Conservation (phyloP, 30 jellyfish, hydroid and myxozoan genomes). For the Euphysa ruthae region DNA sequence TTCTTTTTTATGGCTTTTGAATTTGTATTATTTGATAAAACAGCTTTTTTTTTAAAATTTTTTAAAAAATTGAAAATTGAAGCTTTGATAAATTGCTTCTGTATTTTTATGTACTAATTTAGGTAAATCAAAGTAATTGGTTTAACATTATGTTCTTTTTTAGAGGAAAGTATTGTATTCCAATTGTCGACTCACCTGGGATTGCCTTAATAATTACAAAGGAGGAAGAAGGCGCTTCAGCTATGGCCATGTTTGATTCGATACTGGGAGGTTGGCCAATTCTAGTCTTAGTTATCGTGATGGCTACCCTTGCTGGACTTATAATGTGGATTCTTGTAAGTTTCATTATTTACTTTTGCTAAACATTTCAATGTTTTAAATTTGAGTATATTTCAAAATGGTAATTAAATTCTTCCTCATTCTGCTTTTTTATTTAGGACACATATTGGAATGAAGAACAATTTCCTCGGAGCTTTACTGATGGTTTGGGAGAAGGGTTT, state of each 20-base stretch:
- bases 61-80: background rate
- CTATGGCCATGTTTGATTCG: conserved; percentile 61
- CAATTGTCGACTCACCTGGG: conserved; percentile 85
- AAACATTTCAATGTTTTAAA: background rate
- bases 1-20: too few species aligned
- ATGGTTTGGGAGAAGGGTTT: conserved; percentile 84
- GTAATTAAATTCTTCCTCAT: background rate
- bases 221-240: conserved; percentile 33
- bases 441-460: conserved; percentile 98
- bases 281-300: conserved; percentile 56
- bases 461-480: conserved; percentile 88
- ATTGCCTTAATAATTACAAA: conserved; percentile 44
- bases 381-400: background rate
- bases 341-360: background rate
- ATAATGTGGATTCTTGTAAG: conserved; percentile 90
- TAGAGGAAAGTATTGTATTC: conserved; percentile 28
- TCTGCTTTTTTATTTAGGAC: conserved; percentile 50
- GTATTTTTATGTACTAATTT: background rate
- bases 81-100: background rate
- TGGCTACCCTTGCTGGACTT: conserved; percentile 91
- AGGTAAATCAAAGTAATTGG: too few species aligned
- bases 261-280: conserved; percentile 76
- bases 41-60: background rate
- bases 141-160: too few species aligned
- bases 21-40: too few species aligned